Evolutionary conservation across 2,888 invertebrate species (phyloP).

Genomic region (Acrobasis consociella): DNA sequence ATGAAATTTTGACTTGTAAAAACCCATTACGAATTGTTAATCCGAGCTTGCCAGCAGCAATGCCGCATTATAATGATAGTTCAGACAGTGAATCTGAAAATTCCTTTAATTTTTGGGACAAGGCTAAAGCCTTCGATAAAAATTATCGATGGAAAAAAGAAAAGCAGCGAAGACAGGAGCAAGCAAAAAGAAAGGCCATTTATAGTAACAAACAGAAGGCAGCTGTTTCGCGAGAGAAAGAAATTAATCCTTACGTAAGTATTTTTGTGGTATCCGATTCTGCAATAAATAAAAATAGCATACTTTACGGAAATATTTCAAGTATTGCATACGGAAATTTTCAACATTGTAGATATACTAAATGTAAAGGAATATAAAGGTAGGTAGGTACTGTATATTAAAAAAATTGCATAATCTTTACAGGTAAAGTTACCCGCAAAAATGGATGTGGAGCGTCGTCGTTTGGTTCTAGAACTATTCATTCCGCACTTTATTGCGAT

Average conservation of each 20-base stretch:
- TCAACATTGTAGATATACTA: too few relatives aligned
- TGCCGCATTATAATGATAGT: slow-evolving; percentile 48
- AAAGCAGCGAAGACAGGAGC: slow-evolving; percentile 61
- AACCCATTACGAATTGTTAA: slow-evolving; percentile 77
- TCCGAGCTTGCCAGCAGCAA: slow-evolving; percentile 59
- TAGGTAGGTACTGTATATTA: too few relatives aligned
- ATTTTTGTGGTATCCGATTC: background rate
- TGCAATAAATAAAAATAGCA: background rate
- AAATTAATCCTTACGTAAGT: slow-evolving; percentile 83
- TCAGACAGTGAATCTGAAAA: slow-evolving; percentile 69
- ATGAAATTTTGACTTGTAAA: slow-evolving; percentile 82
- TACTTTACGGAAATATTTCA: too few relatives aligned
- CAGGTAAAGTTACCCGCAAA: slow-evolving; percentile 69
- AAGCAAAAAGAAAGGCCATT: slow-evolving; percentile 56
- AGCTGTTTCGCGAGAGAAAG: slow-evolving; percentile 62
- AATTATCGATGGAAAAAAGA: slow-evolving; percentile 77
- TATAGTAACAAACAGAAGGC: slow-evolving; percentile 55
- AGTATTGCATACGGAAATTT: too few relatives aligned
- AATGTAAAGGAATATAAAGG: too few relatives aligned
- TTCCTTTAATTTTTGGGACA: slow-evolving; percentile 68
- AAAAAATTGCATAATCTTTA: slow-evolving; percentile 35
- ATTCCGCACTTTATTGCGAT: slow-evolving; percentile 88
- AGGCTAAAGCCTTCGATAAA: slow-evolving; percentile 76
- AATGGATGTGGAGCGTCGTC: slow-evolving; percentile 83
- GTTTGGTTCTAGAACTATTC: slow-evolving; percentile 86